Evolutionary conservation across 2,797 vertebrate genomes (phyloP), one percentile per base, ranked within the genome.

Genomic region (Ficedula albicollis): DNA sequence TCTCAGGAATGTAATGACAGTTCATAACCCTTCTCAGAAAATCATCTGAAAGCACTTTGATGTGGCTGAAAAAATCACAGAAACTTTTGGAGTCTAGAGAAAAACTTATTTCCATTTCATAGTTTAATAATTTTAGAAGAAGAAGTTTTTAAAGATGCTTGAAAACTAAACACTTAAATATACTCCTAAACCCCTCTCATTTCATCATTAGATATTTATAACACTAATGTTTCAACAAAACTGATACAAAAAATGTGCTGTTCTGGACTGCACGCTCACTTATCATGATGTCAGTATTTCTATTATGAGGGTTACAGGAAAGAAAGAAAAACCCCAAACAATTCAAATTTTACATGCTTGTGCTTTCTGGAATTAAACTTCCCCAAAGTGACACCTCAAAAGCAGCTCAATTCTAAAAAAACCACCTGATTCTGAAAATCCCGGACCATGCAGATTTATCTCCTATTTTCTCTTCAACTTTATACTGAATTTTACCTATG

Each of bases 281-380:
- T 72, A 68, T 46, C 27, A 59, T 34, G 3, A 44, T 52, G 6
- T 46, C 44, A 63, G 10, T 62, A 59, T 81, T 90, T 64, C 39
- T 81, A 27, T 52, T 69, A 49, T 39, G 9, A 84, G 7, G 6
- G 5, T 22, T 66, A 72, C 0, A 0, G 13, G 23, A 13, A 81
- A 90, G 48, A 84, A 62, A 18, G 38, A n/a, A 70, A 25, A 6
- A 4, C 3, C 5, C 4, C 12, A 51, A 63, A 9, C 10, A 30
- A 46, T 5, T 19, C 14, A n/a, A 13, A 75, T 74, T 96, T 81
- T 72, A 25, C 38, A 81, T 48, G 11, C 9, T 15, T 86, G 10
- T 78, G 29, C 68, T 87, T 78, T 79, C n/a, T 41, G 67, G 36
- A 90, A 52, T 29, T 66, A 66, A 75, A 58, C 29, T 75, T 75